phyloP scores from a whole-genome alignment of 2,113 vertebrate genomes.

The Bothrops jararaca region DNA sequence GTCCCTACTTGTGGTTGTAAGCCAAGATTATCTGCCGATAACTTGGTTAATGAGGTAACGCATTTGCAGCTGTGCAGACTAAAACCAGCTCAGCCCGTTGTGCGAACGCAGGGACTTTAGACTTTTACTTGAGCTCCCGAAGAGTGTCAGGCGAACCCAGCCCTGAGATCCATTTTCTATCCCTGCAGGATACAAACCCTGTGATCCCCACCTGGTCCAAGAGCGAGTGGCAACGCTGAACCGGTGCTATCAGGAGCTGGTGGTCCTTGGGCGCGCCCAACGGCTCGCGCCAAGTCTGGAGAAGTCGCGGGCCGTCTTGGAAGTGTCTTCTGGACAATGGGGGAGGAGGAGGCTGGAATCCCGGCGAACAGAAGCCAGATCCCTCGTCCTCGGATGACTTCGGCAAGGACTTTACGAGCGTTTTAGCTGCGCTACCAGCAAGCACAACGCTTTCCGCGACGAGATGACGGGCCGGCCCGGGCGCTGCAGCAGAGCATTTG shows the following conservation, averaged over 20 bases:
- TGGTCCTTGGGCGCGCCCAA: slow-evolving; percentile 69
- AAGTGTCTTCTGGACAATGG: slow-evolving; percentile 89
- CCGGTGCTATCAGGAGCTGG: slow-evolving; percentile 79
- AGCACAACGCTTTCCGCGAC: slow-evolving; percentile 85
- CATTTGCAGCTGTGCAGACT: not conserved
- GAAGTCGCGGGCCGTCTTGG: slow-evolving; percentile 87
- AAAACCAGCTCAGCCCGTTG: not conserved
- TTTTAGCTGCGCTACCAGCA: slow-evolving; percentile 83
- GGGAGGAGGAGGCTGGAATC: slow-evolving; percentile 89
- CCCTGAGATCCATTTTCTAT: not conserved
- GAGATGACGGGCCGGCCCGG: slow-evolving; percentile 89
- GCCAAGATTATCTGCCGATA: too few species aligned
- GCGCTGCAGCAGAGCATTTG: slow-evolving; percentile 79
- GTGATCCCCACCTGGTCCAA: slow-evolving; percentile 82
- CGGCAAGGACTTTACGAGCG: slow-evolving; percentile 82
- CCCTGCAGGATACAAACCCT: slow-evolving; percentile 82
- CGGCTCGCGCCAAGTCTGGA: slow-evolving; percentile 79
- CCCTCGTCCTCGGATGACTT: slow-evolving; percentile 79
- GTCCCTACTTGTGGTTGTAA: too few species aligned
- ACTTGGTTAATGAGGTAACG: not conserved
- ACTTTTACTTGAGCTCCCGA: not conserved
- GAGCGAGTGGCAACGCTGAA: slow-evolving; percentile 80
- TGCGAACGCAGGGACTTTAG: not conserved
- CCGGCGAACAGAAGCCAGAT: slow-evolving; percentile 89
- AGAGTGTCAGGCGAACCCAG: not conserved